These are phyloP conservation scores for Sclerurus mexicanus DNA, from an alignment of 2,113 vertebrate genomes.

Conservation along the genomic window DNA sequence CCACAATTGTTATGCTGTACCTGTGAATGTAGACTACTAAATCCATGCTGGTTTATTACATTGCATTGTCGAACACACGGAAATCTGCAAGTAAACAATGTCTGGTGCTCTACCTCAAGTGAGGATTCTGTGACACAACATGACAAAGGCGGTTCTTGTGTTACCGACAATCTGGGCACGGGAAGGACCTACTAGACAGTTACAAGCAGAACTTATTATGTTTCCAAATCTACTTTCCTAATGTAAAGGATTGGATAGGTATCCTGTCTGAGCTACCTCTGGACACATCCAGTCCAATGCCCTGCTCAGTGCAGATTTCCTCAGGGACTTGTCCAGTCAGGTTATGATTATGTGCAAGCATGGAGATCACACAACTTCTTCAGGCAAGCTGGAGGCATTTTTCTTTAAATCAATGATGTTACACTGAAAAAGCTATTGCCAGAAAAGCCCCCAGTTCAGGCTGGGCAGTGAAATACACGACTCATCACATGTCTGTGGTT, in stretches of 20 bases:
- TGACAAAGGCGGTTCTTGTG: neutral
- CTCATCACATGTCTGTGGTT: accelerated
- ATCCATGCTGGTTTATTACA: neutral
- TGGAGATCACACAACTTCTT: neutral
- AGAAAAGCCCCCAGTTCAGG: neutral
- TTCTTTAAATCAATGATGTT: neutral
- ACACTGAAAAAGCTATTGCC: neutral
- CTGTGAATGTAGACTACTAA: neutral
- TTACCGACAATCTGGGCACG: neutral
- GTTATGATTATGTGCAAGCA: neutral
- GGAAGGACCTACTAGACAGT: neutral
- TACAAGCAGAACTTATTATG: neutral
- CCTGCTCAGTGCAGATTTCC: neutral
- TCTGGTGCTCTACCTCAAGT: neutral
- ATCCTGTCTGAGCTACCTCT: neutral
- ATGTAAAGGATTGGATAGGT: neutral
- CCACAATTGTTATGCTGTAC: neutral
- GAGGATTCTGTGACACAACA: neutral
- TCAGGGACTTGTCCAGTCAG: neutral
- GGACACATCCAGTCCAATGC: neutral
- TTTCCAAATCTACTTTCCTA: neutral
- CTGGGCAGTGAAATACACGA: neutral
- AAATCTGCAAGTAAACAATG: neutral
- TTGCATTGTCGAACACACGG: neutral
- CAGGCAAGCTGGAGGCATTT: neutral